phyloP scores from a whole-genome alignment of 1,140 invertebrate genomes.

The Drosophila bipectinata region DNA sequence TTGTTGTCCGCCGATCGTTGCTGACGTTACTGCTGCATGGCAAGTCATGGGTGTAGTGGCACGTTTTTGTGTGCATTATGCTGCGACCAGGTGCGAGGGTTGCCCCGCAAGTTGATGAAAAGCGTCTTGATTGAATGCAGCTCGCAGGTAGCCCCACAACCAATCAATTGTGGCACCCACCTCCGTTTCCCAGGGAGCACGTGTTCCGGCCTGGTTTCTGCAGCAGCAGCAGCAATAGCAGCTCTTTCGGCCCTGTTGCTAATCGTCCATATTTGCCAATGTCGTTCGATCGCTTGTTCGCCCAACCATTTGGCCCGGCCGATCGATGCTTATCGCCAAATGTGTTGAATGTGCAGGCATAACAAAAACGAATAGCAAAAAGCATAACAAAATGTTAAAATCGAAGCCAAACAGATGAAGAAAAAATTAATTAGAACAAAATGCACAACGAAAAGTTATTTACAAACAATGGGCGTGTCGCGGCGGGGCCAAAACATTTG shows the following conservation, averaged over 20 bases:
- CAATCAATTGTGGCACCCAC: conserved; percentile 21
- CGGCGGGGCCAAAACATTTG: conserved; percentile 40
- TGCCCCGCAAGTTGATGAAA: conserved; percentile 31
- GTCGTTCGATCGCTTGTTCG: conserved; percentile 60
- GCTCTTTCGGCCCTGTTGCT: conserved; percentile 43
- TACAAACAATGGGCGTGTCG: conserved; percentile 77
- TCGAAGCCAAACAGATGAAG: conserved; percentile 36
- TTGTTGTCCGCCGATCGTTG: conserved; percentile 24
- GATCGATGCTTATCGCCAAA: conserved; percentile 75
- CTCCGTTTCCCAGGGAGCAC: conserved; percentile 13
- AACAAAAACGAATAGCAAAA: conserved; percentile 26
- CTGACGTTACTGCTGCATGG: conserved; percentile 30
- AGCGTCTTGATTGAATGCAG: not conserved
- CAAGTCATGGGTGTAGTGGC: conserved; percentile 72
- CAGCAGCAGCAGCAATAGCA: conserved; percentile 6
- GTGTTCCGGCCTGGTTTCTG: conserved; percentile 20
- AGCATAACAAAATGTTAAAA: conserved; percentile 29
- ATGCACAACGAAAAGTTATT: conserved; percentile 73
- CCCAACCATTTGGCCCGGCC: conserved; percentile 30
- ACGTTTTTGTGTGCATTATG: conserved; percentile 69
- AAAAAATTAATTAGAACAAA: conserved; percentile 81
- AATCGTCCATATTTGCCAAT: conserved; percentile 79
- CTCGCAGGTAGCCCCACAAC: not conserved
- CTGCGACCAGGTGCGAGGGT: conserved; percentile 51
- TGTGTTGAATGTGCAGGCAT: conserved; percentile 68